These are phyloP conservation scores for Brachyptera risi DNA, from an alignment of 2,888 invertebrate species.

Conservation along the genomic window DNA sequence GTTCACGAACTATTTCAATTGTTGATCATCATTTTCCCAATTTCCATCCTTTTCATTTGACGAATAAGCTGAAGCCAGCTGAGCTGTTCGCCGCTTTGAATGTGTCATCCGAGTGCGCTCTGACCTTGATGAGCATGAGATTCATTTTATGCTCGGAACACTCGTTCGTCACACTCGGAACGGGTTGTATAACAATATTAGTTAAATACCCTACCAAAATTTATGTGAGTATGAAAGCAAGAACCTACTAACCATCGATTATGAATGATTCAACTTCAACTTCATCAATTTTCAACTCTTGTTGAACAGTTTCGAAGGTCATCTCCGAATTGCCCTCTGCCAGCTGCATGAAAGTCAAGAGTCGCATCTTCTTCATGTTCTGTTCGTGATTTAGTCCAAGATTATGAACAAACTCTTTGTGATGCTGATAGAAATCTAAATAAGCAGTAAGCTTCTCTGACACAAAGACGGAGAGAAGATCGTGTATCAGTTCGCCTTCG, in stretches of 20 bases:
- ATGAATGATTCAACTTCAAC: slow-evolving; percentile 94
- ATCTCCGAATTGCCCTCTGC: slow-evolving; percentile 92
- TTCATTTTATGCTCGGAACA: too few relatives aligned
- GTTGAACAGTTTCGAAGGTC: slow-evolving; percentile 81
- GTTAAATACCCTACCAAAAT: too few relatives aligned
- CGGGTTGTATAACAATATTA: too few relatives aligned
- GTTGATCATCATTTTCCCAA: too few relatives aligned
- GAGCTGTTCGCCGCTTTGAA: too few relatives aligned
- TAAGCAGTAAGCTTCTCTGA: slow-evolving; percentile 92
- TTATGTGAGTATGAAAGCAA: too few relatives aligned
- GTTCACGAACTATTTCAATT: too few relatives aligned
- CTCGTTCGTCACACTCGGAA: too few relatives aligned
- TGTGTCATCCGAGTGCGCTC: too few relatives aligned
- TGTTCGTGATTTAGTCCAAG: slow-evolving; percentile 85
- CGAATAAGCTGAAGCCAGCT: too few relatives aligned
- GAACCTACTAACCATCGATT: slow-evolving; percentile 81
- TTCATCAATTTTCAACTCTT: slow-evolving; percentile 80
- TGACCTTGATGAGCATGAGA: too few relatives aligned
- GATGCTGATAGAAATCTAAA: slow-evolving; percentile 84
- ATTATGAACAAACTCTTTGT: slow-evolving; percentile 80
- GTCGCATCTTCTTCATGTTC: slow-evolving; percentile 94
- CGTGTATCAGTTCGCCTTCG: slow-evolving; percentile 92
- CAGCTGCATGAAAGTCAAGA: slow-evolving; percentile 95
- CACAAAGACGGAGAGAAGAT: slow-evolving; percentile 90
- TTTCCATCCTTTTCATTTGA: too few relatives aligned